Evolutionary conservation across 2,797 vertebrate species (phyloP), one percentile per base, ranked within the genome.

Genomic region (Oophaga sylvatica): DNA sequence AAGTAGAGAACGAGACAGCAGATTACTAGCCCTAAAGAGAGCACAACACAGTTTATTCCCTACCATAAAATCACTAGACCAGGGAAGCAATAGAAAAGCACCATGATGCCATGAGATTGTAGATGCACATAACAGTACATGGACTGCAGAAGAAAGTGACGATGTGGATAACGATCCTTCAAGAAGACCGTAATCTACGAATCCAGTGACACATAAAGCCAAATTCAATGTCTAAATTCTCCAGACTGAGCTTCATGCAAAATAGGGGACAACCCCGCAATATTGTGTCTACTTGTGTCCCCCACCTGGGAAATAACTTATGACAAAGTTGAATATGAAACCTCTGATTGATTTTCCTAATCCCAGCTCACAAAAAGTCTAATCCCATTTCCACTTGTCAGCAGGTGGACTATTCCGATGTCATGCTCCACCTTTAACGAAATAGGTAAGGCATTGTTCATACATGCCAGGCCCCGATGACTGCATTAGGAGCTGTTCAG

Each of bases 391-490:
- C n/a, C 8, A 73, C 31, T 56, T 70, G 53, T 45, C 53, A 48
- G 81, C 53, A 41, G 16, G 26, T 73, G 70, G 29, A 73, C 56
- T 35, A 2, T 57, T 11, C 29, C 19, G 19, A 31, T 11, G 16
- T 60, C 9, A 41, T 20, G 16, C 22, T n/a, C 2, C 56, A 62
- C 76, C 60, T 82, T 86, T n/a, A 41, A 71, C 60, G 80, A 86
- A 48, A 62, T 26, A 57, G 45, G 19, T 22, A 65, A 35, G 4
- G 5, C 31, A 75, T 67, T 22, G 68, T 56, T 56, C n/a, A 26
- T 20, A 79, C 76, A 85, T 59, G 6, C 31, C 87, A 85, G 87
- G 83, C 35, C 78, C 48, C 71, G 22, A 31, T 68, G 73, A 83
- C 35, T 60, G 29, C 60, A n/a, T 77, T 59, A 71, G 35, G 70